Evolutionary conservation across 1,140 invertebrate genomes (phyloP).

Genomic region (Drusus annulatus): DNA sequence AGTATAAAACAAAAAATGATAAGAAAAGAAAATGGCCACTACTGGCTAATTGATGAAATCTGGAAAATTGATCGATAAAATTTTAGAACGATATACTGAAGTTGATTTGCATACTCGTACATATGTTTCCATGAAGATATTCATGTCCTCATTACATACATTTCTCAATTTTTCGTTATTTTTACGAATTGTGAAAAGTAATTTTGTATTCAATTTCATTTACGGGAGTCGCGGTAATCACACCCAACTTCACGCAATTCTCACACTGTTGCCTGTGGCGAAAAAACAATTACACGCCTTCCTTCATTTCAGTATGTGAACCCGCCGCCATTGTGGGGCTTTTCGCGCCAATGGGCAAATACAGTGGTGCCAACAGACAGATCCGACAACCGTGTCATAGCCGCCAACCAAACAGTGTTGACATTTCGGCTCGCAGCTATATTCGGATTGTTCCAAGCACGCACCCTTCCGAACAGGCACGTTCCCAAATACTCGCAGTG

Average conservation of each 20-base stretch:
- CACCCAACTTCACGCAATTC: neutral
- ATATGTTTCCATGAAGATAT: too few relatives aligned
- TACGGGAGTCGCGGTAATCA: too few relatives aligned
- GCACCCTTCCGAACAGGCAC: neutral
- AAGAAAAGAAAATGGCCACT: too few relatives aligned
- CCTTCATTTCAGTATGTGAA: conserved; percentile 13
- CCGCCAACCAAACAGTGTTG: conserved; percentile 31
- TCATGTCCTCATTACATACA: too few relatives aligned
- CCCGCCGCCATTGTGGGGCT: conserved; percentile 1
- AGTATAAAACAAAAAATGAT: too few relatives aligned
- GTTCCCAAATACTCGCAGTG: conserved; percentile 13
- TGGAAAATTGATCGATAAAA: too few relatives aligned
- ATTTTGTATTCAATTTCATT: too few relatives aligned
- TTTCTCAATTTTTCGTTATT: too few relatives aligned
- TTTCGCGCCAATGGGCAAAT: conserved; percentile 46
- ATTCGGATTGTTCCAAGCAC: conserved; percentile 16
- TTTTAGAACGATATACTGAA: too few relatives aligned
- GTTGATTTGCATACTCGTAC: too few relatives aligned
- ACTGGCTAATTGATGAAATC: too few relatives aligned
- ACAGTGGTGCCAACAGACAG: conserved; percentile 35
- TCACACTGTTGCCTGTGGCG: conserved; percentile 27
- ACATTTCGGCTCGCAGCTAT: conserved; percentile 41
- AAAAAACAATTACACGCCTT: conserved; percentile 47
- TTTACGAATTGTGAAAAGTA: too few relatives aligned
- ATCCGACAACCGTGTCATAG: conserved; percentile 22